Evolutionary conservation across 2,888 invertebrate species (phyloP), one percentile per base, ranked within the genome.

Genomic region (Epinotia demarniana): DNA sequence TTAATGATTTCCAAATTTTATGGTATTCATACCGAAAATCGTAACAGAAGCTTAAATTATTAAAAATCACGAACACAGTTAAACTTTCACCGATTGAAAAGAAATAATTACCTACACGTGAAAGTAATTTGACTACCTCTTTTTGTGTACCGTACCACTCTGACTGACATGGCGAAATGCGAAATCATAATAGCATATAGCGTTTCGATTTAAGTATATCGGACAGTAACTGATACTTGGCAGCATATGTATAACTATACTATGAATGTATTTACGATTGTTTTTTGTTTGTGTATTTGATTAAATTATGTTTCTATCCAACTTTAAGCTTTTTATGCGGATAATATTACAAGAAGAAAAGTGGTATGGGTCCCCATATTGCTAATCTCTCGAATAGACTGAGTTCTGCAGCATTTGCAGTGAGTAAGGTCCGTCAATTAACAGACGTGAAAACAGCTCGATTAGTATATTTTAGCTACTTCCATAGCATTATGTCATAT

Each of bases 51-150:
- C 69, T 66, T 64, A 53, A 62, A 60, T 58, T 70, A 53, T 60
- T 66, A 53, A 75, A 75, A 75, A 64, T 74, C 75, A 66, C 23
- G 60, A 39, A 64, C 49, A 9, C 58, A 23, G 64, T 57, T 49
- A 64, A 73, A 76, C 76, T 78, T 77, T 78, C 77, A 64, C 77
- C 68, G 72, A 78, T 78, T 76, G 76, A 78, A 74, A 77, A 78
- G 71, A 76, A 73, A 74, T 71, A 70, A 73, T 73, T 76, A 53
- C n/a, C 53, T n/a, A 72, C 73, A 57, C 60, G 76, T 69, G 76
- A 76, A 76, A 73, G 76, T 73, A 76, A 73, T 73, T 76, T 69
- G 75, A 53, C 39, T 71, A 55, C 64, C 49, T 39, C 62, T 75
- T 67, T 71, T 67, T 75, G 63, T 64, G 71, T 66, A 71, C 75